Evolutionary conservation across 2,797 vertebrate species (phyloP).

Genomic region (Periparus ater): DNA sequence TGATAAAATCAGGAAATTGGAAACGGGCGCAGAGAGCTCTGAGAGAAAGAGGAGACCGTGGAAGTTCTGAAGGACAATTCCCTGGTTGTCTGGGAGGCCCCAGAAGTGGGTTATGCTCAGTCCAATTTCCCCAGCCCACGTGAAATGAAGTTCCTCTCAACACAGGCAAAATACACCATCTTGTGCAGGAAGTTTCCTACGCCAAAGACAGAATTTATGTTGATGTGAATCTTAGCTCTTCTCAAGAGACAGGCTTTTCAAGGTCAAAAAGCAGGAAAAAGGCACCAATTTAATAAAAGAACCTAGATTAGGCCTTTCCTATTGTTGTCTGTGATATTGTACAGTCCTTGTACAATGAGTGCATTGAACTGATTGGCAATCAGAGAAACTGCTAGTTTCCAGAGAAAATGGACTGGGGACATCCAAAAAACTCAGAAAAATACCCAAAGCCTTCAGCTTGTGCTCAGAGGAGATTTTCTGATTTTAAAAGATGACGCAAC

Average conservation of each 20-base stretch:
- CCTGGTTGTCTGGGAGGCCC: not conserved
- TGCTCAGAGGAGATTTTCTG: not conserved
- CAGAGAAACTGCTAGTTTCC: not conserved
- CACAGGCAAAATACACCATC: not conserved
- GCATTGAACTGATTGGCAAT: not conserved
- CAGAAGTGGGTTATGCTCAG: not conserved
- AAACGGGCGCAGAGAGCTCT: not conserved
- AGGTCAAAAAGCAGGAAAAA: not conserved
- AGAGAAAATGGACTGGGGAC: not conserved
- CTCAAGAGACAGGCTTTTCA: not conserved
- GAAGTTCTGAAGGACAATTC: not conserved
- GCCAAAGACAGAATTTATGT: not conserved
- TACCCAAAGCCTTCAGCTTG: not conserved
- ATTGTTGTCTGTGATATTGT: not conserved
- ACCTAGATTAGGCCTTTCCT: not conserved
- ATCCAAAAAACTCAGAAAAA: not conserved
- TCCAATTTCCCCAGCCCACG: not conserved
- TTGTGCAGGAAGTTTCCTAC: not conserved
- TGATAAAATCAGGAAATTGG: fast-evolving
- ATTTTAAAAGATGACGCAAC: not conserved
- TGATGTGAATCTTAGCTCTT: not conserved
- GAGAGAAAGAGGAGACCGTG: not conserved
- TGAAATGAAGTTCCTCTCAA: not conserved
- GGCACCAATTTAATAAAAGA: not conserved
- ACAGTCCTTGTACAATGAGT: not conserved